Evolutionary conservation across 2,797 vertebrate genomes (phyloP), one percentile per base, ranked within the genome.

Genomic region (Sebastes itinus): DNA sequence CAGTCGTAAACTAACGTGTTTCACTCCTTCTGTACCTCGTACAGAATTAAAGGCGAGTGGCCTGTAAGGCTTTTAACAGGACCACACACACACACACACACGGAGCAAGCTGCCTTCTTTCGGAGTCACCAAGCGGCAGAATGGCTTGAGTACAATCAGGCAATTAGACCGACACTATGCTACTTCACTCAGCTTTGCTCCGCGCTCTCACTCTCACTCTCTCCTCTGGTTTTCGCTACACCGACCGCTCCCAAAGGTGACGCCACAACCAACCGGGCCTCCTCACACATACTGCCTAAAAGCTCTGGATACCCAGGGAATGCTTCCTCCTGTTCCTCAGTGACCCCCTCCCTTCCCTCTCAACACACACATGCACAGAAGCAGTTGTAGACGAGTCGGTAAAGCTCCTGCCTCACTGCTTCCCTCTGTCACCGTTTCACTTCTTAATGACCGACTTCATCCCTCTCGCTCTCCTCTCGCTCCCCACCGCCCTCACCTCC

Each of bases 1-100:
- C 92, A 91, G 78, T 93, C 81, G 84, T 92, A 79, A 94, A 92
- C 76, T 52, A 69, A 86, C 65, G 69, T 8, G 69, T 81, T 91
- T 86, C 75, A 8, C 73, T 87, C 38, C 77, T 84, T 58, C 61
- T 77, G 38, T 65, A 61, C 80, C 76, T 82, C 10, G 2, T 68
- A 66, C 85, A 42, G 82, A 92, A 91, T 92, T 92, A 91, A 91
- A 93, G 90, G 86, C 38, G 2, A 56, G 86, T 66, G 82, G 87
- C 85, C 86, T 83, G 75, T 52, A 7, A 94, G 85, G 92, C 90
- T 95, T 95, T 95, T 94, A 95, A 92, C 32, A 38, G 35, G 35
- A 38, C 35, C 35, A 33, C 32, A 33, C 32, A 33, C 32, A 10
- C 32, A 32, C 32, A 35, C 33, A 38, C 35, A 38, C 13, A 38